phyloP scores from a whole-genome alignment of 2,797 vertebrate genomes.

The Octomys mimax region DNA sequence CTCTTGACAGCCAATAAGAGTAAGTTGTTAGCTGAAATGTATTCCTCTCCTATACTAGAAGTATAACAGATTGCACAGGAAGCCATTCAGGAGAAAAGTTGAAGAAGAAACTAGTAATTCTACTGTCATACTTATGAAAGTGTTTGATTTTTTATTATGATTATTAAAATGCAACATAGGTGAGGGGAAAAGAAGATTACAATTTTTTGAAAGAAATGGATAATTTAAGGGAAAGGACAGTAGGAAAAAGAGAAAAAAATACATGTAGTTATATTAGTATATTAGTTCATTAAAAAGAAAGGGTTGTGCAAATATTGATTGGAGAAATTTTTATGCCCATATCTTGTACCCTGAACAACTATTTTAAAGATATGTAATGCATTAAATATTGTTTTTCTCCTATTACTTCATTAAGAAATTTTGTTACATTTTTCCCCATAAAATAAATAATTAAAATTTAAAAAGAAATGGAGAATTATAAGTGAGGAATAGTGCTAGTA shows the following conservation, averaged over 20 bases:
- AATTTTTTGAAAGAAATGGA: background rate
- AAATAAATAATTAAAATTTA: background rate
- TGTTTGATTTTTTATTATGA: background rate
- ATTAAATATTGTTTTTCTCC: no score
- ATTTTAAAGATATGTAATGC: no score
- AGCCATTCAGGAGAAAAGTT: background rate
- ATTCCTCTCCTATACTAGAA: background rate
- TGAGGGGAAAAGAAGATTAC: background rate
- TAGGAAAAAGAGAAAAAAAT: no score
- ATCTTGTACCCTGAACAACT: no score
- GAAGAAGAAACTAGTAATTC: constrained; percentile 14
- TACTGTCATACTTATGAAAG: background rate
- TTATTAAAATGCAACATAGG: background rate
- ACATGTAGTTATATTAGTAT: no score
- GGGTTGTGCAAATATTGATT: no score
- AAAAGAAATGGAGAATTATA: background rate
- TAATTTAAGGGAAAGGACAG: background rate
- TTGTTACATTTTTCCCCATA: no score
- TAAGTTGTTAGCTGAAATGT: constrained; percentile 19
- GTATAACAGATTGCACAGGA: background rate
- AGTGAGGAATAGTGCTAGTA: background rate
- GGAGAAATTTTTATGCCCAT: no score
- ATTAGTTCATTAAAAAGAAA: no score
- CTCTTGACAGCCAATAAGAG: background rate
- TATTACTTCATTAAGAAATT: no score